Conservation (phyloP, 2,113 vertebrate genomes). For the Crotalus viridis region DNA sequence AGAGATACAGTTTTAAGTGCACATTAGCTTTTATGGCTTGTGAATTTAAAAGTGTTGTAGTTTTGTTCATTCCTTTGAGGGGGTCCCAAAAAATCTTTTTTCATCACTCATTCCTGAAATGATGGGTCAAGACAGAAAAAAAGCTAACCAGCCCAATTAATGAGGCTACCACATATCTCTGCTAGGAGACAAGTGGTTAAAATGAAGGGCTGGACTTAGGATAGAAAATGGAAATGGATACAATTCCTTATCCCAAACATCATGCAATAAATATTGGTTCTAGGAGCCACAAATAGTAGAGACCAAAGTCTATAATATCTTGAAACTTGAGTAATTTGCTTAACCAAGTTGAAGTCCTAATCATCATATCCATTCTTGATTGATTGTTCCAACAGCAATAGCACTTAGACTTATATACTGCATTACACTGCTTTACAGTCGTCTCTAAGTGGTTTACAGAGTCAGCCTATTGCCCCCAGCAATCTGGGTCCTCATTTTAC, state of each 20-base stretch:
- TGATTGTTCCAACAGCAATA: neutral
- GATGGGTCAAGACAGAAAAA: constrained; percentile 15
- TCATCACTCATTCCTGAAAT: constrained; percentile 17
- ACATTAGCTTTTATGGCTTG: constrained; percentile 13
- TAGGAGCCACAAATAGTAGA: neutral
- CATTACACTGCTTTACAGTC: no score
- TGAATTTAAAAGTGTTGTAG: neutral
- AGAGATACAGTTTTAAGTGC: constrained; percentile 9
- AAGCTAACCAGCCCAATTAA: neutral
- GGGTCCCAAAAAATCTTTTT: constrained; percentile 22
- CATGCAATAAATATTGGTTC: constrained; percentile 24
- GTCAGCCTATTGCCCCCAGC: no score
- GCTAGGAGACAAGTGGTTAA: constrained; percentile 15
- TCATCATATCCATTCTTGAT: neutral
- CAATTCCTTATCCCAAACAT: constrained; percentile 9
- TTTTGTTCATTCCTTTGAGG: constrained; percentile 19
- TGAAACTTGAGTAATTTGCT: neutral
- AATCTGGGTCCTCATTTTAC: no score
- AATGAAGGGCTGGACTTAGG: constrained; percentile 11
- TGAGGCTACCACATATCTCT: neutral
- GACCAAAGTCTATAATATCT: constrained; percentile 4
- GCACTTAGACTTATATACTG: no score
- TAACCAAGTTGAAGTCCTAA: neutral
- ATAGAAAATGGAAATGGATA: constrained; percentile 7
- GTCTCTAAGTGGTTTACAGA: no score